These are phyloP conservation scores for Gorsachius magnificus DNA, from an alignment of 2,797 vertebrate species.

Conservation along the genomic window DNA sequence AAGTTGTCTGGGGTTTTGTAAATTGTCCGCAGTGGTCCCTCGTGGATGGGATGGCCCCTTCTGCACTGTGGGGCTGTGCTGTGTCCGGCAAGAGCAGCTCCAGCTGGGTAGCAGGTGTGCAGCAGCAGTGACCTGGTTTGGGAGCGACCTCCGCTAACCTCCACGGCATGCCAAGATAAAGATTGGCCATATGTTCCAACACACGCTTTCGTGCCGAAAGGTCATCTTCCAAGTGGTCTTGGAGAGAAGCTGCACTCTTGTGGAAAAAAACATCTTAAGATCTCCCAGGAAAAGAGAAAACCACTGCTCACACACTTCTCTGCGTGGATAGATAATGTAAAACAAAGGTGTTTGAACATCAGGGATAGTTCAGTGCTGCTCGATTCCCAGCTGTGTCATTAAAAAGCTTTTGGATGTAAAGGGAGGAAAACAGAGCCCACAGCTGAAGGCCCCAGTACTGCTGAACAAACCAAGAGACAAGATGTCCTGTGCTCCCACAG, in stretches of 20 bases:
- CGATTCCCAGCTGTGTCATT: not conserved
- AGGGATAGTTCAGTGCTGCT: not conserved
- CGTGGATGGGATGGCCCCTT: not conserved
- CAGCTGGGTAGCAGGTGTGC: conserved; percentile 51
- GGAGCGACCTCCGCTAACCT: conserved; percentile 4
- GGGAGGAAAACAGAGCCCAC: not conserved
- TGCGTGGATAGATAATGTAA: not conserved
- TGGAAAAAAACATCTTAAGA: not conserved
- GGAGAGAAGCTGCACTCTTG: not conserved
- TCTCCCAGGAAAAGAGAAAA: not conserved
- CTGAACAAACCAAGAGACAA: not conserved
- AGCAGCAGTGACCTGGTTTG: conserved; percentile 18
- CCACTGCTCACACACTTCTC: not conserved
- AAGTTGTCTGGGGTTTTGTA: not conserved
- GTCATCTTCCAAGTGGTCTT: not conserved
- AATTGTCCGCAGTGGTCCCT: not conserved
- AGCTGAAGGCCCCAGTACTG: not conserved
- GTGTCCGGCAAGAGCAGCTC: not conserved
- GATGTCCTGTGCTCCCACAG: not conserved
- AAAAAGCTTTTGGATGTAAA: not conserved
- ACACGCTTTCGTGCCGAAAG: not conserved
- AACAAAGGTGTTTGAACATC: not conserved
- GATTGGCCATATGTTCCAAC: not conserved
- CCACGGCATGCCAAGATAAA: not conserved
- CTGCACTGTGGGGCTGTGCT: not conserved